Evolutionary conservation across 2,888 invertebrate genomes (phyloP).

Genomic region (Calliphora vomitoria): DNA sequence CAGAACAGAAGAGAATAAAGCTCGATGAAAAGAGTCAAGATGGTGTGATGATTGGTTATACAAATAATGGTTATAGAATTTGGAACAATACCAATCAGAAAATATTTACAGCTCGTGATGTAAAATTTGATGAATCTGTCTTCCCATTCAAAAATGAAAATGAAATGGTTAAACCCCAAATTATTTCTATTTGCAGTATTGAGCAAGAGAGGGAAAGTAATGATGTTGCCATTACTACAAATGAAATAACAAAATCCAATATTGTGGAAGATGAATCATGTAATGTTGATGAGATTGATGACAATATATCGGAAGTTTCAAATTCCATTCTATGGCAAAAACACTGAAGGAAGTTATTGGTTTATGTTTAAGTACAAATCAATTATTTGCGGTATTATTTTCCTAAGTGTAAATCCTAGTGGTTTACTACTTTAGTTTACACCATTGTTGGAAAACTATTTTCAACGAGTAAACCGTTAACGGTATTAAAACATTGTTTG

Average conservation of each 20-base stretch:
- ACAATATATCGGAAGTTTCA: too few species aligned
- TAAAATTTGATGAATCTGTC: slow-evolving; percentile 1
- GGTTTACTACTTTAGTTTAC: too few species aligned
- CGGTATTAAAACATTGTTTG: too few species aligned
- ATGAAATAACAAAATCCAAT: not conserved
- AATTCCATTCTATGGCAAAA: too few species aligned
- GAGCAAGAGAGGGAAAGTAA: not conserved
- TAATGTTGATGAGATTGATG: not conserved
- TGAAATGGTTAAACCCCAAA: too few species aligned
- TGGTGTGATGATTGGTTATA: slow-evolving; percentile 32
- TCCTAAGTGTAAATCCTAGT: too few species aligned
- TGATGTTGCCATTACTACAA: not conserved
- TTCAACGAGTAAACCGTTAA: too few species aligned
- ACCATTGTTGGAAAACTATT: too few species aligned
- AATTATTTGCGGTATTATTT: too few species aligned
- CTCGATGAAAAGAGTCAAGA: slow-evolving; percentile 24
- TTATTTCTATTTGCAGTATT: not conserved
- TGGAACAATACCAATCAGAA: not conserved
- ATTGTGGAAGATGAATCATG: not conserved
- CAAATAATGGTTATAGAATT: not conserved
- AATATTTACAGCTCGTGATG: slow-evolving; percentile 9
- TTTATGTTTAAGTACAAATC: too few species aligned
- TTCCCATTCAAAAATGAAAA: not conserved
- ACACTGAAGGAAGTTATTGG: too few species aligned
- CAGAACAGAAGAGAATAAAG: slow-evolving; percentile 24